These are phyloP conservation scores for Cristatella mucedo DNA, from an alignment of 2,888 invertebrate genomes.

Conservation along the genomic window DNA sequence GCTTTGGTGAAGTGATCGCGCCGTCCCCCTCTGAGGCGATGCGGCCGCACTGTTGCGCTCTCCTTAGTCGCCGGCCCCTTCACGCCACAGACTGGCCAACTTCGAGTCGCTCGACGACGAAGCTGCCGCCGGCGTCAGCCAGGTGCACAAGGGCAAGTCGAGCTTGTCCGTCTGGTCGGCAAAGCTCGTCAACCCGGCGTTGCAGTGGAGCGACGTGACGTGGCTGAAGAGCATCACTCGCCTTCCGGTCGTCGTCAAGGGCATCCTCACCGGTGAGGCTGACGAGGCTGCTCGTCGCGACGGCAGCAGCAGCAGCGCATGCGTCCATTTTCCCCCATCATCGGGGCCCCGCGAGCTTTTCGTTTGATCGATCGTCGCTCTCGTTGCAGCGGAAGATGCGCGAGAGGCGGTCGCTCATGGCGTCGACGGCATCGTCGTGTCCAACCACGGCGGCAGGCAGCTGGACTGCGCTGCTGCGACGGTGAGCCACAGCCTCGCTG, in stretches of 20 bases:
- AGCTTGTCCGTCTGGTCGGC: conserved; percentile 63
- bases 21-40: no score
- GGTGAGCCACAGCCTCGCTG: conserved; percentile 2
- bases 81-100: conserved; percentile 64
- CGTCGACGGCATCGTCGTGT: conserved; percentile 7
- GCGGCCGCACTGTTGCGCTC: no score
- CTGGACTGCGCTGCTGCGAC: conserved; percentile 8
- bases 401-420: conserved; percentile 9
- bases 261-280: conserved; percentile 52
- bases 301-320: no score
- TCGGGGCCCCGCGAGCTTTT: conserved; percentile 43
- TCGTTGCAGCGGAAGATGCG: conserved; percentile 42
- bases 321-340: no score
- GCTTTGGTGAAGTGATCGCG: no score
- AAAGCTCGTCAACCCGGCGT: conserved; percentile 56
- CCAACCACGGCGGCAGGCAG: conserved; percentile 12
- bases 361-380: conserved; percentile 44
- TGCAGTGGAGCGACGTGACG: conserved; percentile 70
- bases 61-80: no score
- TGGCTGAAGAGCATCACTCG: conserved; percentile 63
- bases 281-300: no score
- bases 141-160: no score
- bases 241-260: conserved; percentile 69
- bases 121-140: no score
- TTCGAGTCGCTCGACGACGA: conserved; percentile 47